Evolutionary conservation across 1,140 invertebrate species (phyloP), one percentile per base, ranked within the genome.

Genomic region (Eurosta solidaginis): DNA sequence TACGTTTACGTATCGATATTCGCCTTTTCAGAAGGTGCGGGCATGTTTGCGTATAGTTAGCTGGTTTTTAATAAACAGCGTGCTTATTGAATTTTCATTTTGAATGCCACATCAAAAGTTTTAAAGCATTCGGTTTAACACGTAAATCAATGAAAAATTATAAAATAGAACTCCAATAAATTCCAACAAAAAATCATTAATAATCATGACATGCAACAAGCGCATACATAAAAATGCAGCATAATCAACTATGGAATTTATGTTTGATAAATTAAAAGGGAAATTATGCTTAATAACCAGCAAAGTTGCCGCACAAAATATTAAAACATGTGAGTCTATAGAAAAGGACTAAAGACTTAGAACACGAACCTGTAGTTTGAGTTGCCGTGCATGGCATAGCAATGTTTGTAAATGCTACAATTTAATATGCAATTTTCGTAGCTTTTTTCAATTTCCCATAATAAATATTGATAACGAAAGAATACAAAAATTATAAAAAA

Each of bases 401-500:
- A 40, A 36, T 40, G 33, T n/a, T n/a, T n/a, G n/a, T 40, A 36
- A 42, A 42, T 68, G 29, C n/a, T 1, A 42, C 17, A 42, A 33
- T 68, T 68, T 68, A 68, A 9, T 68, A 68, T 42, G 59, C 59
- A 68, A 40, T 20, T 36, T 36, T 63, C 59, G 59, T 68, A 42
- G 29, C 7, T 68, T 36, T n/a, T 68, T 22, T 25, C 7, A 68
- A 68, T 20, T 68, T 68, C 59, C 59, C 59, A 68, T 20, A 29
- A 42, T 68, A 40, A 68, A 68, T 68, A 68, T 68, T 68, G 59
- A 36, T 40, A 42, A 40, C 29, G 14, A 22, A 42, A n/a, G 14
- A 40, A 36, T 17, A 3, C n/a, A 68, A 22, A 20, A 22, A 68
- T 5, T 7, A 59, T 9, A 22, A 33, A 40, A 40, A 68, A 42